Evolutionary conservation across 2,113 vertebrate genomes (phyloP).

Genomic region (Menura novaehollandiae): DNA sequence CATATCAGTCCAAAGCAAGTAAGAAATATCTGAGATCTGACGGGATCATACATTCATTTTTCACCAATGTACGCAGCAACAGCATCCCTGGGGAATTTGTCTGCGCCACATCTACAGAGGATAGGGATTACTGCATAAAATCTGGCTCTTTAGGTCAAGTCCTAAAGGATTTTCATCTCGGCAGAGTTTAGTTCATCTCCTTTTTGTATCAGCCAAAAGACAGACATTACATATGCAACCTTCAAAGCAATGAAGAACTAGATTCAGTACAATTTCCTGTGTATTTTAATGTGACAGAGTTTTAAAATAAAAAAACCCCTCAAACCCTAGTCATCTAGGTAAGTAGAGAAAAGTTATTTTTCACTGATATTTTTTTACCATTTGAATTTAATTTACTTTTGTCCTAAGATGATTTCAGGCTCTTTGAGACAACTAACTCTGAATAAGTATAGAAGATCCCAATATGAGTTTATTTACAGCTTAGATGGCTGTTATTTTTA

Average conservation of each 20-base stretch:
- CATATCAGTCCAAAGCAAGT: not conserved
- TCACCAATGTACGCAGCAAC: not conserved
- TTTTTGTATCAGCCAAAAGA: not conserved
- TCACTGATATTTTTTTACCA: not conserved
- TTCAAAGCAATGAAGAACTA: not conserved
- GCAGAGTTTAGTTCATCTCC: not conserved
- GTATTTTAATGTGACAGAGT: not conserved
- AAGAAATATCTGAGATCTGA: not conserved
- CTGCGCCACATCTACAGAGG: rapidly evolving
- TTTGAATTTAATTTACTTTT: conserved; percentile 10
- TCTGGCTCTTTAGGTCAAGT: not conserved
- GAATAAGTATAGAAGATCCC: not conserved
- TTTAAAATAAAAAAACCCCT: not conserved
- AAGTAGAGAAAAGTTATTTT: not conserved
- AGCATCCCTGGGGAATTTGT: not conserved
- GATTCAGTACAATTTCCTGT: not conserved
- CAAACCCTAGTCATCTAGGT: not conserved
- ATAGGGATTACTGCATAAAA: not conserved
- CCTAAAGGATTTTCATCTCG: not conserved
- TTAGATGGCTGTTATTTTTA: not conserved
- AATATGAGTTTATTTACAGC: not conserved
- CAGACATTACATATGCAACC: not conserved
- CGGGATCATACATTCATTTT: not conserved
- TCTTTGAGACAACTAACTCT: not conserved
- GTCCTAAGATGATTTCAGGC: not conserved